Conservation (phyloP, 2,888 invertebrate genomes). For the Tineola bisselliella region DNA sequence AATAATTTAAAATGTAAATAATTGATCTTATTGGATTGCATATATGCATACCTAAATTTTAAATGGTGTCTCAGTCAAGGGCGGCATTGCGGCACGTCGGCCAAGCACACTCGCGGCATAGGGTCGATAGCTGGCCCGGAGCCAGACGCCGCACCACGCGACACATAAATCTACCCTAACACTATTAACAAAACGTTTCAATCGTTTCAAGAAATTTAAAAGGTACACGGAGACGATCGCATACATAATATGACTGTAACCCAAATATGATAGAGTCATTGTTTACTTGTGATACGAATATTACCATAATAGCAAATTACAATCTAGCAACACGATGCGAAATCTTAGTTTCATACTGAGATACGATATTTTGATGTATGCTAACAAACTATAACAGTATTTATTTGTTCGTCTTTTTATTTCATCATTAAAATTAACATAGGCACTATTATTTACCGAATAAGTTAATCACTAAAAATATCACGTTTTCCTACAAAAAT, state of each 20-base stretch:
- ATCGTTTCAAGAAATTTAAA: not conserved
- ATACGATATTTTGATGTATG: not conserved
- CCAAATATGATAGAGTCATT: not conserved
- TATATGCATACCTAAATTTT: not conserved
- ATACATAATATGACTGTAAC: too few species aligned
- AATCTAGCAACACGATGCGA: not conserved
- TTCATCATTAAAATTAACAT: not conserved
- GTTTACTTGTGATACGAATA: not conserved
- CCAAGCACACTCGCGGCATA: not conserved
- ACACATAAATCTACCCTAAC: slow-evolving; percentile 54
- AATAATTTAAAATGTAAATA: not conserved
- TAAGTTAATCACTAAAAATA: not conserved
- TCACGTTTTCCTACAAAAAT: not conserved
- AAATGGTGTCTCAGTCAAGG: slow-evolving; percentile 12
- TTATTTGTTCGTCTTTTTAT: not conserved
- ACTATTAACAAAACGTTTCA: slow-evolving; percentile 16
- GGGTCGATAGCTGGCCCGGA: slow-evolving; percentile 63
- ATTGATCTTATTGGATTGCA: not conserved
- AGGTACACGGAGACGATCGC: not conserved
- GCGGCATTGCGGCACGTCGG: slow-evolving; percentile 14
- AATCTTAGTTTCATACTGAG: not conserved
- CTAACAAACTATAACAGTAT: too few species aligned
- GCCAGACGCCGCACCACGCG: slow-evolving; percentile 53
- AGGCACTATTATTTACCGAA: not conserved
- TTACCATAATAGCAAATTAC: not conserved